Base-by-base conservation (phyloP, 1,140 invertebrate species). In the Nilaparvata lugens region DNA sequence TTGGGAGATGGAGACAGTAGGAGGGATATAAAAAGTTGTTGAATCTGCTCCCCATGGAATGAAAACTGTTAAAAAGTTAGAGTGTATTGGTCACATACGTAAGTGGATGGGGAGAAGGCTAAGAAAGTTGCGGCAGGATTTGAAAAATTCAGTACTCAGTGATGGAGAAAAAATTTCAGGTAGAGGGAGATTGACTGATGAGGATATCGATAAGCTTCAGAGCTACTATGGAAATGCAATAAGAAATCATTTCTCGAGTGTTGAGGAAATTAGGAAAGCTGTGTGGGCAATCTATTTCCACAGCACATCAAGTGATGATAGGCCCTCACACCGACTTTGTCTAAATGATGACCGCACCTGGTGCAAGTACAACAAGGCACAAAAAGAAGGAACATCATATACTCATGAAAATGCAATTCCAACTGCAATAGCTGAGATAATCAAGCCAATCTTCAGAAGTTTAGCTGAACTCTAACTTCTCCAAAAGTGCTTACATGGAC, bases 1-100 rank as follows among this genome's bases (percentile, higher is more conserved):
- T 28, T 67, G 25, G 66, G 56, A 19, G 62, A 67, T 61, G 61
- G 59, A 1, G 59, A 65, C 25, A 64, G 55, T 7, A 68, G 58
- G 45, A n/a, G 64, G 31, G 13, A 61, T 64, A 43, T 19, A 60
- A 19, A 55, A 40, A 23, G 55, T 66, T n/a, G 21, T 21, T 18
- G 53, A 65, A 16, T 23, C 54, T 21, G 58, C 61, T 23, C 62
- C 61, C 6, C 66, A 68, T 64, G 64, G 63, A 42, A 19, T 40
- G 28, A 38, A 18, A 45, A 52, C 58, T 25, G 55, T 45, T 6
- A 21, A 24, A 21, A 58, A 58, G 48, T 42, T 42, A 58, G 56
- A 58, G 19, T 58, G 56, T n/a, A 45, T 58, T 5, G 40, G 35
- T 7, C 55, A 56, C 31, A 24, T 56, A 4, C 55, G 40, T 3